These are phyloP conservation scores for Andricus curvator DNA, from an alignment of 2,888 invertebrate species.

Conservation along the genomic window DNA sequence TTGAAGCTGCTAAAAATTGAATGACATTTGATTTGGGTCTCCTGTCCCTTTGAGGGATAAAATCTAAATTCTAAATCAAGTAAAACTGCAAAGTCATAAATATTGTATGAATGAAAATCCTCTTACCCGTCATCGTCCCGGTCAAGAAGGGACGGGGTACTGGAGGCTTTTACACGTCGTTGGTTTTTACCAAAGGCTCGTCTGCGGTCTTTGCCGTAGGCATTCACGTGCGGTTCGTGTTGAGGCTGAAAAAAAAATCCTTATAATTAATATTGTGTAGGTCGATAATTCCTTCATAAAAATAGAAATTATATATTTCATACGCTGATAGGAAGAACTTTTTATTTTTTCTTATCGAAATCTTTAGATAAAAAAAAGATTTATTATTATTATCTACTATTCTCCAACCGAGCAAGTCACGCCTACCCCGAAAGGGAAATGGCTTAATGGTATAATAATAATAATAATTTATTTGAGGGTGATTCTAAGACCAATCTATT, in stretches of 20 bases:
- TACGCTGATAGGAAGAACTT: no score
- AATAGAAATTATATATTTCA: neutral
- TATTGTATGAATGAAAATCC: slow-evolving; percentile 40
- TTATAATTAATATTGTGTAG: slow-evolving; percentile 1
- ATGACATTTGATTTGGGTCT: neutral
- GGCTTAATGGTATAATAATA: no score
- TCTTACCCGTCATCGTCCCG: slow-evolving; percentile 70
- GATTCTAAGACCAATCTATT: no score
- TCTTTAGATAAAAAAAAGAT: no score
- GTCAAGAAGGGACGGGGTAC: slow-evolving; percentile 72
- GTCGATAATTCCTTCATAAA: neutral
- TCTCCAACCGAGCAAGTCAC: no score
- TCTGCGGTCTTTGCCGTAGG: slow-evolving; percentile 67
- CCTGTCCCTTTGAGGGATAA: neutral
- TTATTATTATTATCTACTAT: no score
- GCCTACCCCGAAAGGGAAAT: no score
- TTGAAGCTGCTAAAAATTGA: neutral
- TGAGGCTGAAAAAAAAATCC: slow-evolving; percentile 58
- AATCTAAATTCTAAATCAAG: neutral
- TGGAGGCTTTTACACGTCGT: slow-evolving; percentile 72
- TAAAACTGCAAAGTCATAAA: slow-evolving; percentile 36
- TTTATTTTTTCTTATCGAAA: neutral
- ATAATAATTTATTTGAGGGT: no score
- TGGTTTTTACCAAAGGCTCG: slow-evolving; percentile 70
- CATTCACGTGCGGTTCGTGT: slow-evolving; percentile 62